phyloP scores from a whole-genome alignment of 2,797 vertebrate species.

The Macrochelys suwanniensis region DNA sequence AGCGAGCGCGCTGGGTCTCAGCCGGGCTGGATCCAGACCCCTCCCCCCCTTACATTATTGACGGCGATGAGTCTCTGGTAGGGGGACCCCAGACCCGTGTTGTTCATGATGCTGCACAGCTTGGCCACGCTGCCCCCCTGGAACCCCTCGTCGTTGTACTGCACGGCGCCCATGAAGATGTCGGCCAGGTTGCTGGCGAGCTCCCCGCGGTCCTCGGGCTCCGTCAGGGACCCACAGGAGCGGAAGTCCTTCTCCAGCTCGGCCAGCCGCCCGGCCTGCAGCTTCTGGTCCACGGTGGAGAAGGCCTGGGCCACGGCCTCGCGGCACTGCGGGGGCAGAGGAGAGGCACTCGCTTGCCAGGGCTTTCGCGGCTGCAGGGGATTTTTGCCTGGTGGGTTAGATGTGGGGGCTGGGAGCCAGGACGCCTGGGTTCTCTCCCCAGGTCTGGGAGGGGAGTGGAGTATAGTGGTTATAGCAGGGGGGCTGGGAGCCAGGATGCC shows the following conservation, averaged over 20 bases:
- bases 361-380: background rate
- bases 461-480: too few relatives aligned
- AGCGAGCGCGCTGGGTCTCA: constrained; percentile 69
- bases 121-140: constrained; percentile 72
- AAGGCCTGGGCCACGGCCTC: constrained; percentile 80
- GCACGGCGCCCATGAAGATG: constrained; percentile 85
- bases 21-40: background rate
- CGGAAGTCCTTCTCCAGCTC: constrained; percentile 81
- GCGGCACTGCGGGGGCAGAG: constrained; percentile 80
- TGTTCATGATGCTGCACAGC: constrained; percentile 83
- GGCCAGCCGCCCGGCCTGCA: constrained; percentile 60
- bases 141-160: constrained; percentile 84
- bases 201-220: constrained; percentile 76
- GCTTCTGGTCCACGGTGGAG: constrained; percentile 72
- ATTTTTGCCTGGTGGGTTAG: background rate
- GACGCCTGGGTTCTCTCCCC: background rate
- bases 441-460: background rate
- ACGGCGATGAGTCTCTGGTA: constrained; percentile 62
- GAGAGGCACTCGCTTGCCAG: background rate
- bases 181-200: constrained; percentile 84
- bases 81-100: background rate
- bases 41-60: constrained; percentile 47
- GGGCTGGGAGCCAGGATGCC: background rate
- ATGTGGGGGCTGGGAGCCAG: background rate
- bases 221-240: constrained; percentile 80